phyloP scores from a whole-genome alignment of 2,888 invertebrate genomes.

The Athalia cordata region DNA sequence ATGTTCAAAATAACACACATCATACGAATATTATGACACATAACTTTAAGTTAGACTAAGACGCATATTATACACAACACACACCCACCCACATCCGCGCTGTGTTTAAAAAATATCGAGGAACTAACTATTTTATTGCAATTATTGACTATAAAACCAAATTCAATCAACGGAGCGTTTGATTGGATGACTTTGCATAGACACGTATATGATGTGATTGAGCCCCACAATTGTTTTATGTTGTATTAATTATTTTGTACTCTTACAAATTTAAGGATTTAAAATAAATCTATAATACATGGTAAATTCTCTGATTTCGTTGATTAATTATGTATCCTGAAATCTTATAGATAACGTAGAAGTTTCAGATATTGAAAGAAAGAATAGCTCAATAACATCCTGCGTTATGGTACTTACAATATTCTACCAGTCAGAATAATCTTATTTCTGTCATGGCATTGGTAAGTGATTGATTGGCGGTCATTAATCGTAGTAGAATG shows the following conservation, averaged over 20 bases:
- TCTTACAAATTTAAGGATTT: conserved; percentile 65
- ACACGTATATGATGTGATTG: conserved; percentile 39
- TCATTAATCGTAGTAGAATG: too few relatives aligned
- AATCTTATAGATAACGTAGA: too few relatives aligned
- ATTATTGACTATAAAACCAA: conserved; percentile 35
- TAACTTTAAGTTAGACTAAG: conserved; percentile 41
- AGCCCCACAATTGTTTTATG: conserved; percentile 60
- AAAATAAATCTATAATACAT: conserved; percentile 66
- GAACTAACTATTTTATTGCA: conserved; percentile 40
- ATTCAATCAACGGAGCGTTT: conserved; percentile 7
- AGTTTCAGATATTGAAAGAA: too few relatives aligned
- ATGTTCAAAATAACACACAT: conserved; percentile 43
- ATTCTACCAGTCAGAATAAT: too few relatives aligned
- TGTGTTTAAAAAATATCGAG: conserved; percentile 42
- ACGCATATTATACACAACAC: conserved; percentile 37
- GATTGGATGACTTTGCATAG: conserved; percentile 14
- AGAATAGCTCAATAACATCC: too few relatives aligned
- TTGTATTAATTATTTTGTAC: conserved; percentile 70
- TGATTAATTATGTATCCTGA: conserved; percentile 2
- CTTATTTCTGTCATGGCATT: too few relatives aligned
- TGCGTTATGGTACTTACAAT: too few relatives aligned
- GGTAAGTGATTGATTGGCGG: too few relatives aligned
- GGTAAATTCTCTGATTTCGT: not conserved
- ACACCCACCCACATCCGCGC: conserved; percentile 51
- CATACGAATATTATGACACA: conserved; percentile 49